Evolutionary conservation across 2,113 vertebrate species (phyloP).

Genomic region (Tetrax tetrax): DNA sequence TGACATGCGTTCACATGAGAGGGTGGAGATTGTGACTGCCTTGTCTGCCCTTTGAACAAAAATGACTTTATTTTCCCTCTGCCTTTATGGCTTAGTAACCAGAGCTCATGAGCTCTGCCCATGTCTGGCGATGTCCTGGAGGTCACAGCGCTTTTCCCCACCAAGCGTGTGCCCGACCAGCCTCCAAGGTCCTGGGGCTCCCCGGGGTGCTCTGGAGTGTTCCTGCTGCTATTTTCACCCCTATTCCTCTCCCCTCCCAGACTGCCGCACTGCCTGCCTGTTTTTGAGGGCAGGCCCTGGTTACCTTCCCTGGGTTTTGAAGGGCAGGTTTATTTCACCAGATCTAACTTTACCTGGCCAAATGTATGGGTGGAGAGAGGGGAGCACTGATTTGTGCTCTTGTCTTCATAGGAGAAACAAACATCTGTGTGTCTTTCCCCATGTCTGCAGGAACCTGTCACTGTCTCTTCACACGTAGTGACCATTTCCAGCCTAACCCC

Average conservation of each 20-base stretch:
- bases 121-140: background rate
- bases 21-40: background rate
- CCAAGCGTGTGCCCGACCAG: fast-evolving
- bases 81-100: background rate
- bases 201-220: background rate
- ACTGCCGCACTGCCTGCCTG: fast-evolving
- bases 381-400: background rate
- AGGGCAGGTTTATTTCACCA: background rate
- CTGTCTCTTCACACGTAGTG: slow-evolving; percentile 81
- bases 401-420: background rate
- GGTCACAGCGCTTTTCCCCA: fast-evolving
- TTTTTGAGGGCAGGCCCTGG: background rate
- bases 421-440: background rate
- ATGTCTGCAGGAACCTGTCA: slow-evolving; percentile 79
- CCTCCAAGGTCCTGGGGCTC: background rate
- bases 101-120: background rate
- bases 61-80: background rate
- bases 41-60: background rate
- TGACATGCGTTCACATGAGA: background rate
- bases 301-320: background rate
- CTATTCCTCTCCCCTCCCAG: background rate
- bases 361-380: fast-evolving
- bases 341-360: background rate
- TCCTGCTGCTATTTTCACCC: background rate
- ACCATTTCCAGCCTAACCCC: slow-evolving; percentile 86